These are phyloP conservation scores for Xenotilapia flavipinnis DNA, from an alignment of 2,113 vertebrate genomes.

Conservation along the genomic window DNA sequence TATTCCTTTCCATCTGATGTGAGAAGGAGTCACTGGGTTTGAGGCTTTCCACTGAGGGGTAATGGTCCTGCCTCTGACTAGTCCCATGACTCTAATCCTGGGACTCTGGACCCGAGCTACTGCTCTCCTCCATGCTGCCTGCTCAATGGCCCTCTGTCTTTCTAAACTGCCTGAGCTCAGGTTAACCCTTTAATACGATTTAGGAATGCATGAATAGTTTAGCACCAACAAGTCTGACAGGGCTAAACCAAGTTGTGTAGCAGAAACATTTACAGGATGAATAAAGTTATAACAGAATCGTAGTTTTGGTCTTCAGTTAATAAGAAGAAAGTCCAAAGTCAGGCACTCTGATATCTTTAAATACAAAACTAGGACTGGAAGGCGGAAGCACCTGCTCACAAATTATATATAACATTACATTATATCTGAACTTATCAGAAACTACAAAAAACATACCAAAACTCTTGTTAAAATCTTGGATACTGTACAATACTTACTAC, in stretches of 20 bases:
- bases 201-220: neutral
- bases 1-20: conserved; percentile 40
- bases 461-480: neutral
- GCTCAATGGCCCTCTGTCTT: conserved; percentile 46
- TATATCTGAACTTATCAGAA: neutral
- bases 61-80: conserved; percentile 63
- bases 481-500: neutral
- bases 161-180: neutral
- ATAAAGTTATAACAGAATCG: neutral
- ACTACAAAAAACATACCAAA: neutral
- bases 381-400: neutral
- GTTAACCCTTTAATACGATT: conserved; percentile 41
- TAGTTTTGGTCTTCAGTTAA: neutral
- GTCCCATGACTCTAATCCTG: conserved; percentile 72
- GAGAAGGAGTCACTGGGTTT: conserved; percentile 63
- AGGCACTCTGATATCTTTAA: neutral
- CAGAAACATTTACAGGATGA: neutral
- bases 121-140: conserved; percentile 35
- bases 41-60: conserved; percentile 55
- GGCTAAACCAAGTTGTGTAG: neutral
- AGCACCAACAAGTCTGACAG: neutral
- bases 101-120: conserved; percentile 51
- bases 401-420: neutral
- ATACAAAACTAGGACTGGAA: neutral
- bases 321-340: neutral